Evolutionary conservation across 37 sponge, comb jelly and placozoan genomes (phyloP).

Genomic region (Spongilla lacustris): DNA sequence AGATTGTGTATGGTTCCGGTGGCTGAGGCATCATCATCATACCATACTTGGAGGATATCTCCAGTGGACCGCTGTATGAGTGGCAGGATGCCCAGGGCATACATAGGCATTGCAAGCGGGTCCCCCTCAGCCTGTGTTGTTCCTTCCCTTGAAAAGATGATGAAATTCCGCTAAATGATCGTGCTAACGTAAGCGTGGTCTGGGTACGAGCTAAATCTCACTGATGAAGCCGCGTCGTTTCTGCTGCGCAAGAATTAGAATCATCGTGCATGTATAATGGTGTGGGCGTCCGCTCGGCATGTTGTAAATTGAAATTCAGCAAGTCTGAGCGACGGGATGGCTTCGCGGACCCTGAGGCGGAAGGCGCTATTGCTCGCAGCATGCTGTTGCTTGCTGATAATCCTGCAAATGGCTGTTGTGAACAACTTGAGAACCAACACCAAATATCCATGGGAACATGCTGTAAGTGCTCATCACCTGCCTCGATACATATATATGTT

Average conservation of each 20-base stretch:
- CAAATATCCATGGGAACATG: background rate
- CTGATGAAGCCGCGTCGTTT: background rate
- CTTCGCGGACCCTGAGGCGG: background rate
- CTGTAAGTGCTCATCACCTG: background rate
- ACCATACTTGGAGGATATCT: too few relatives aligned
- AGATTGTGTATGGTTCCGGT: too few relatives aligned
- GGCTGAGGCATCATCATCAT: too few relatives aligned
- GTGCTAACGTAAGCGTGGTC: too few relatives aligned
- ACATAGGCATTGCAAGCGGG: too few relatives aligned
- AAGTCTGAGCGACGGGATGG: background rate
- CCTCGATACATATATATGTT: too few relatives aligned
- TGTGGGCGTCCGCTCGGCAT: background rate
- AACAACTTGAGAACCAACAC: background rate
- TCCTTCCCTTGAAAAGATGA: too few relatives aligned
- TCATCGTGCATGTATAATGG: background rate
- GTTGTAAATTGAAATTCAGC: background rate
- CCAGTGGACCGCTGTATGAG: too few relatives aligned
- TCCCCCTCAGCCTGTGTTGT: too few relatives aligned
- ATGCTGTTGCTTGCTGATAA: background rate
- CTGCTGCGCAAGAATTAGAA: conserved; percentile 1
- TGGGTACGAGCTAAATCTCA: too few relatives aligned
- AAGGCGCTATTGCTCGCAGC: background rate
- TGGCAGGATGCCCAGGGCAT: too few relatives aligned
- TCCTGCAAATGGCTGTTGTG: background rate
- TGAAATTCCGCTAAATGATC: too few relatives aligned